Evolutionary conservation across 2,888 invertebrate genomes (phyloP).

Genomic region (Calliopum simillimum): DNA sequence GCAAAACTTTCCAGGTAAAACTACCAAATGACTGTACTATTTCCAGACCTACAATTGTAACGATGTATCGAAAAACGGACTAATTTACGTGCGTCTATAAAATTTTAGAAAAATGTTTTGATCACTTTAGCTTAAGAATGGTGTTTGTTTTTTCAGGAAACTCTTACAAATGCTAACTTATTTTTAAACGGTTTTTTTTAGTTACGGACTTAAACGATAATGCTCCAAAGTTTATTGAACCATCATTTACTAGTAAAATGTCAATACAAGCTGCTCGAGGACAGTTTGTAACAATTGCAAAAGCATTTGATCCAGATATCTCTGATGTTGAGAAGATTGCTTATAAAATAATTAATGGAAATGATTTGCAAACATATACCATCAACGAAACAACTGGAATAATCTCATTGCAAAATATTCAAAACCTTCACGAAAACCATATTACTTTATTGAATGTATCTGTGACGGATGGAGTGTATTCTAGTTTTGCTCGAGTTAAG

Average conservation of each 20-base stretch:
- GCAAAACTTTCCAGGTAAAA: no score
- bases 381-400: constrained; percentile 74
- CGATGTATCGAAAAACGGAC: no score
- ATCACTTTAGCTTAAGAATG: not conserved
- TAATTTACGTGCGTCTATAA: no score
- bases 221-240: constrained; percentile 86
- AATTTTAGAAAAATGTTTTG: no score
- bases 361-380: constrained; percentile 80
- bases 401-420: constrained; percentile 79
- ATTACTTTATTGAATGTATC: constrained; percentile 87
- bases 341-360: constrained; percentile 87
- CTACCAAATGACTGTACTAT: no score
- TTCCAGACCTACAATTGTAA: no score
- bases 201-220: constrained; percentile 94
- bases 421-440: constrained; percentile 76
- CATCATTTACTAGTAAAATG: constrained; percentile 81
- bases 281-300: constrained; percentile 87
- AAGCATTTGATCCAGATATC: constrained; percentile 89
- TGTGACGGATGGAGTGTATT: constrained; percentile 95
- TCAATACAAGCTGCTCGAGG: constrained; percentile 87
- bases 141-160: not conserved
- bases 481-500: constrained; percentile 85
- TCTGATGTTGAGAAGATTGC: constrained; percentile 79
- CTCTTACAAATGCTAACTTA: not conserved
- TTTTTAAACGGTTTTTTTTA: constrained; percentile 51